Evolutionary conservation across 37 sponge, comb jelly and placozoan species (phyloP), one percentile per base, ranked within the genome.

Genomic region (Mnemiopsis leidyi): DNA sequence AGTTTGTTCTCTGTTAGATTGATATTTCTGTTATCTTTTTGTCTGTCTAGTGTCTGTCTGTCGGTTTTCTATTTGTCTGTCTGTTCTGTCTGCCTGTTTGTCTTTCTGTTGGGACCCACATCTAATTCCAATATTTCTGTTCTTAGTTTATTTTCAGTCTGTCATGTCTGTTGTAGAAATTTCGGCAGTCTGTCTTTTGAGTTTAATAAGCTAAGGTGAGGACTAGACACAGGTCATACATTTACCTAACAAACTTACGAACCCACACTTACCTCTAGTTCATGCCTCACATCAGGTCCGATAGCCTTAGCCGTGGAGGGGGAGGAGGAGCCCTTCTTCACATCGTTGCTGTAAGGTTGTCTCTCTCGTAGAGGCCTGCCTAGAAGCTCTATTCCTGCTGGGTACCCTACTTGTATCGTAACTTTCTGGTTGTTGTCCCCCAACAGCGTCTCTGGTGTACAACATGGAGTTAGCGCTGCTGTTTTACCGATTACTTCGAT

Each of bases 341-440:
- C 75, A 71, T 71, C 75, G n/a, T 71, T 71, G n/a, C 75, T 71
- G 75, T 71, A 71, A 28, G 75, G 75, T 28, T 71, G 75, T 71
- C 75, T 71, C 75, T 71, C 75, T 71, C 75, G 7, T 13, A 71
- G 75, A 28, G 75, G 75, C 20, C 75, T n/a, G 75, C 75, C 75
- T 29, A 29, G 5, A 13, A 71, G 75, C 5, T 71, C 75, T 29
- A 71, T 71, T 29, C 75, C 75, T 23, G 75, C 75, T 7, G 75
- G 75, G 30, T 71, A 71, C 75, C 75, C 75, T 5, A 71, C 75
- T 28, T 71, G 26, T n/a, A 71, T 71, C 30, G 75, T 29, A 23
- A 71, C 75, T 5, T 28, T 71, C 75, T 28, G 26, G 30, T 71
- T 28, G 30, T 71, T 71, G n/a, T 71, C 75, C 20, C 75, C 75